phyloP scores from a whole-genome alignment of 2,888 invertebrate genomes.

The Phymatocera aterrima region DNA sequence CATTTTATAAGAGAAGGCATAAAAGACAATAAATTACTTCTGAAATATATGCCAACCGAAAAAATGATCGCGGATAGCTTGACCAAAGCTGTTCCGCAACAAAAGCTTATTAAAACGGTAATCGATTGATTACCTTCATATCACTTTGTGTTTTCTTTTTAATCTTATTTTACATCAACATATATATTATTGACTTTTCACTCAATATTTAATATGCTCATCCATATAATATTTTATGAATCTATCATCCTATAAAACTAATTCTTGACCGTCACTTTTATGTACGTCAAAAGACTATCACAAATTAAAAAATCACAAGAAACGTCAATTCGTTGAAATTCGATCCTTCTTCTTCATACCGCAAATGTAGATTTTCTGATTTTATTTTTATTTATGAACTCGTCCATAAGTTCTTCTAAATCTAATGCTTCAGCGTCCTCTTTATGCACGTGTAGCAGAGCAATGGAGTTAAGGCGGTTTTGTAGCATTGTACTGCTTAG shows the following conservation, averaged over 20 bases:
- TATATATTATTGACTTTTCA: not conserved
- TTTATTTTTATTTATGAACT: slow-evolving; percentile 43
- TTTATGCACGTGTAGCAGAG: slow-evolving; percentile 48
- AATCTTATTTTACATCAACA: slow-evolving; percentile 16
- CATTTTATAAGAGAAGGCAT: slow-evolving; percentile 6
- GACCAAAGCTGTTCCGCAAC: slow-evolving; percentile 6
- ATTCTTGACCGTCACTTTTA: slow-evolving; percentile 10
- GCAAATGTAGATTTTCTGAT: slow-evolving; percentile 45
- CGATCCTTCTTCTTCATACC: not conserved
- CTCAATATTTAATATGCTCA: not conserved
- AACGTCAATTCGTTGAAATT: slow-evolving; percentile 10
- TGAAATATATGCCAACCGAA: not conserved
- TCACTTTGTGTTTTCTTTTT: slow-evolving; percentile 8
- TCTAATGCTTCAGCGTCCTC: slow-evolving; percentile 47
- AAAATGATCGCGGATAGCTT: slow-evolving; percentile 7
- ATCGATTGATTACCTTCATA: slow-evolving; percentile 6
- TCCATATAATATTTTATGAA: slow-evolving; percentile 3
- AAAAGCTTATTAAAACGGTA: slow-evolving; percentile 14
- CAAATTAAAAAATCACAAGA: slow-evolving; percentile 18
- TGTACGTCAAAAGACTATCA: not conserved
- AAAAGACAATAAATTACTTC: not conserved
- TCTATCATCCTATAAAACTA: slow-evolving; percentile 14
- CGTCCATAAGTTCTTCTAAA: slow-evolving; percentile 45
- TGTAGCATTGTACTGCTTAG: slow-evolving; percentile 50
- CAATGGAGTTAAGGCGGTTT: slow-evolving; percentile 48